Conservation (phyloP, 2,113 vertebrate species). For the Vulpes lagopus region DNA sequence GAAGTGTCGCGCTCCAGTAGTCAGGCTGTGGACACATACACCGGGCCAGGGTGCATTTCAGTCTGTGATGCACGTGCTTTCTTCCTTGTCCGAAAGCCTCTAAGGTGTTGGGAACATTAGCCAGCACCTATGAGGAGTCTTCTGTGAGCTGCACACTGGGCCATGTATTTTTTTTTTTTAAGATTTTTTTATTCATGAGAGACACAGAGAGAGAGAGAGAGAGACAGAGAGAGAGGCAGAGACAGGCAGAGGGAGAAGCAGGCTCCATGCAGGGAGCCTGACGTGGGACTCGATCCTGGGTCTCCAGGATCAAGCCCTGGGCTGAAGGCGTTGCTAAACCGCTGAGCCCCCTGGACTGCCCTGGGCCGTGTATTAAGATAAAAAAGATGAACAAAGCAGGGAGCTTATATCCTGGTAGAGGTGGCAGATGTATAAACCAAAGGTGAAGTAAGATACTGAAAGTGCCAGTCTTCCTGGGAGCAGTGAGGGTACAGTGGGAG, state of each 20-base stretch:
- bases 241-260: too few species aligned
- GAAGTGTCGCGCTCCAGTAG: not conserved
- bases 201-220: too few species aligned
- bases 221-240: too few species aligned
- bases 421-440: not conserved
- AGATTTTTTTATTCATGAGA: too few species aligned
- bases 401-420: not conserved
- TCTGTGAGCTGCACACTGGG: not conserved
- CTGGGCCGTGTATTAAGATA: not conserved
- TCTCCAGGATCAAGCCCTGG: too few species aligned
- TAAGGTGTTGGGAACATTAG: not conserved
- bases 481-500: not conserved
- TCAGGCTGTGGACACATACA: not conserved
- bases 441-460: not conserved
- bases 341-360: too few species aligned
- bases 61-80: not conserved
- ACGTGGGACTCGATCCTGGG: too few species aligned
- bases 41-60: not conserved
- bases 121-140: not conserved
- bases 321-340: too few species aligned
- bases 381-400: slow-evolving; percentile 7
- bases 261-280: too few species aligned
- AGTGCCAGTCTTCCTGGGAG: not conserved
- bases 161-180: not conserved
- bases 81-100: not conserved